Percentiles rank a stretch among this genome's conserved stretches.
phyloP scores from a whole-genome alignment of 2,113 vertebrate species.

The Carassius auratus region DNA sequence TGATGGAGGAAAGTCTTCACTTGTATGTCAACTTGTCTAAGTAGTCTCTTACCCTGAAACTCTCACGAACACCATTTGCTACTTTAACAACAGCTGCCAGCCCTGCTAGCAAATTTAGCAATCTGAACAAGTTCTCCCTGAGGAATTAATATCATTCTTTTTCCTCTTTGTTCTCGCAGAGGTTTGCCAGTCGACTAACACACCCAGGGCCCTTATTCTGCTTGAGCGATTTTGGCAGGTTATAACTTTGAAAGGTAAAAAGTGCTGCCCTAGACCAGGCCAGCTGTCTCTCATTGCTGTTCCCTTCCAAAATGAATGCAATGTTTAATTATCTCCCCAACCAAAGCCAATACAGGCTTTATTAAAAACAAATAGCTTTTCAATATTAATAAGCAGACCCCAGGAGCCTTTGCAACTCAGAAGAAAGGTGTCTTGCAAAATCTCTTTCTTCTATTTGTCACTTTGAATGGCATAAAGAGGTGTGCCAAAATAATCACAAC shows the following conservation, averaged over 20 bases:
- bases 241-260: slow-evolving; percentile 49
- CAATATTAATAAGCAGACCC: neutral
- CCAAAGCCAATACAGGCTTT: neutral
- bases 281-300: neutral
- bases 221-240: slow-evolving; percentile 44
- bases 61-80: slow-evolving; percentile 1
- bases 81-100: slow-evolving; percentile 16
- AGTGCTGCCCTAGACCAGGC: slow-evolving; percentile 1
- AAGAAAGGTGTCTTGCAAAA: neutral
- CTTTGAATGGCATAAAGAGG: neutral
- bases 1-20: neutral
- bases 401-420: neutral
- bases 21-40: neutral
- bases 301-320: slow-evolving; percentile 8
- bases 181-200: slow-evolving; percentile 35
- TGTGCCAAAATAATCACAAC: no score
- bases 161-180: slow-evolving; percentile 32
- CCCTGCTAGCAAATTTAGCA: slow-evolving; percentile 13
- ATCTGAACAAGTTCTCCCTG: slow-evolving; percentile 29
- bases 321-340: slow-evolving; percentile 18
- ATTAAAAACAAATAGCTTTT: neutral
- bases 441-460: neutral
- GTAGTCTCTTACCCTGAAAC: neutral
- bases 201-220: slow-evolving; percentile 40
- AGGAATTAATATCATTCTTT: slow-evolving; percentile 30